Base-by-base conservation (phyloP, 1,140 invertebrate species). In the Acyrthosiphon pisum region DNA sequence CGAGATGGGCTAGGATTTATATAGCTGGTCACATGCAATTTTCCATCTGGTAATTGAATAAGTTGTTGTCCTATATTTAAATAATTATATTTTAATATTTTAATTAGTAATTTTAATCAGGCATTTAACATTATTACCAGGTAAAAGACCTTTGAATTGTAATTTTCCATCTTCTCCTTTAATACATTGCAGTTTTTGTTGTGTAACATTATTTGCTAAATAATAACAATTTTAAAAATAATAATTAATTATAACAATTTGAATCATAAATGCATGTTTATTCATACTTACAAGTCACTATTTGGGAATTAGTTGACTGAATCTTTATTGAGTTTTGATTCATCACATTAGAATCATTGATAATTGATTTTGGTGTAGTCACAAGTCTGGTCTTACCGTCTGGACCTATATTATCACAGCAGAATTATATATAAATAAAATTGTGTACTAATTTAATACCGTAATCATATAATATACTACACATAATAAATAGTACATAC, bases 41-140 rank as follows among this genome's bases (percentile, higher is more conserved):
- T 98, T 0, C 99, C 99, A 95, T 99, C 98, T 0, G 98, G 97
- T 96, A 99, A 97, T 95, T 99, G 98, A 44, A 99, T 97, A 46
- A 99, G 95, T 94, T 99, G 98, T 94, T 99, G 99, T n/a, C 98
- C 95, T 96, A 95, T 93, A 94, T 37, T 92, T 35, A n/a, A 91
- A 53, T 41, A 35, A 84, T 9, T 35, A 22, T 44, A 30, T 91
- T 20, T 11, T 26, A 86, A 37, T 37, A 89, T 87, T 48, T 48
- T 41, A 41, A 90, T 8, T 7, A 37, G 46, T 4, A 56, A 88
- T 44, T 18, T 35, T 89, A 22, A 46, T n/a, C 6, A 90, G 23
- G 81, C 30, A 46, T 35, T 48, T 1, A 86, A 41, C 4, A 44
- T 90, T 48, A 22, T 60, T 86, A 95, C 95, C 98, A 87, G 98